These are phyloP conservation scores for Caenorhabditis sulstoni DNA, from an alignment of 2,888 invertebrate species.

Conservation along the genomic window DNA sequence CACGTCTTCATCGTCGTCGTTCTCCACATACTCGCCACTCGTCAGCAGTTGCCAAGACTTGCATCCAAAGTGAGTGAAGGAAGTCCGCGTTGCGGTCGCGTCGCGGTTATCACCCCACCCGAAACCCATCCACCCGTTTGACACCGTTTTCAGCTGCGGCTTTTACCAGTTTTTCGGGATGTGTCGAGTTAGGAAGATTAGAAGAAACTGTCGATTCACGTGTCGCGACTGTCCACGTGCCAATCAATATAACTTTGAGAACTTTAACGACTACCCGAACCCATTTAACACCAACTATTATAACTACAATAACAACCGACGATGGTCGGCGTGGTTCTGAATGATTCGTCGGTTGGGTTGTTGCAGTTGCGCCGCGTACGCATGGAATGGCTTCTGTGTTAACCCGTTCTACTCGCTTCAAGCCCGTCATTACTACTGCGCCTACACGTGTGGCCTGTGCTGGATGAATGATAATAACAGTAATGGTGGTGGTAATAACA, in stretches of 20 bases:
- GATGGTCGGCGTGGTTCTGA: too few relatives aligned
- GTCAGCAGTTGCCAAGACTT: slow-evolving; percentile 60
- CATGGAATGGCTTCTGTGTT: slow-evolving; percentile 58
- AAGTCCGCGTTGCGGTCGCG: too few relatives aligned
- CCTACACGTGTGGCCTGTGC: slow-evolving; percentile 54
- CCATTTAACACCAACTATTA: too few relatives aligned
- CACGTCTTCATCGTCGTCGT: background rate
- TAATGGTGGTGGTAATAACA: too few relatives aligned
- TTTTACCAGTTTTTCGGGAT: slow-evolving; percentile 41
- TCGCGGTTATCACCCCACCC: too few relatives aligned
- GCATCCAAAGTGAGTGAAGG: slow-evolving; percentile 62
- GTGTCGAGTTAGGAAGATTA: slow-evolving; percentile 38
- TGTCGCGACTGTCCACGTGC: slow-evolving; percentile 39
- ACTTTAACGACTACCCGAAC: background rate
- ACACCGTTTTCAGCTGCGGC: slow-evolving; percentile 55
- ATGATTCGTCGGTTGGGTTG: too few relatives aligned
- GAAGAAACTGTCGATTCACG: slow-evolving; percentile 38
- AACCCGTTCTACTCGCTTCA: slow-evolving; percentile 54
- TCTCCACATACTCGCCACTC: slow-evolving; percentile 38
- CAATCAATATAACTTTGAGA: slow-evolving; percentile 18
- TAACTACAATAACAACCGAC: too few relatives aligned
- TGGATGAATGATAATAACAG: slow-evolving; percentile 31
- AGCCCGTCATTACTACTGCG: slow-evolving; percentile 56
- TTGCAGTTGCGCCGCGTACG: slow-evolving; percentile 58
- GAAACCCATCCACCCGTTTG: background rate